These are phyloP conservation scores for Pangasius djambal DNA, from an alignment of 2,797 vertebrate species.

Conservation along the genomic window DNA sequence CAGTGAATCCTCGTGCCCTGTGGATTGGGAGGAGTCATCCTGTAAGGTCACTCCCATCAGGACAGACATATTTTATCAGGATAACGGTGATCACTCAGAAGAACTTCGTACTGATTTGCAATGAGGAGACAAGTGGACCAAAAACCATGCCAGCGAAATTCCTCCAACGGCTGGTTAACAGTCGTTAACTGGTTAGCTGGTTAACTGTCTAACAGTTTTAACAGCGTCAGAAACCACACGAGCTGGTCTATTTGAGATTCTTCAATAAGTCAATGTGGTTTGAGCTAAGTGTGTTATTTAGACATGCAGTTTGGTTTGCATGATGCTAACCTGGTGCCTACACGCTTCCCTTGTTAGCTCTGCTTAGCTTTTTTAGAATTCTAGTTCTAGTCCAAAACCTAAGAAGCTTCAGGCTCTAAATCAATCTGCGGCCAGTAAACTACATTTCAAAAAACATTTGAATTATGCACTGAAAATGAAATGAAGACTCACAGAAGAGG, in stretches of 20 bases:
- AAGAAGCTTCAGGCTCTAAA: background rate
- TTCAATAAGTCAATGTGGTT: background rate
- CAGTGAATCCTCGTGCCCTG: background rate
- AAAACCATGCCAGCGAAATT: background rate
- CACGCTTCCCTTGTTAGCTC: background rate
- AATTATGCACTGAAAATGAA: background rate
- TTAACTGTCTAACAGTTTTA: background rate
- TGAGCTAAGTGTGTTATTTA: background rate
- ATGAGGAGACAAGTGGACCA: background rate
- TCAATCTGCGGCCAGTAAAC: background rate
- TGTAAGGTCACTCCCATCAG: background rate
- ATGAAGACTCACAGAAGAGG: conserved; percentile 44
- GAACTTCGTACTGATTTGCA: background rate
- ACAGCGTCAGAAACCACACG: background rate
- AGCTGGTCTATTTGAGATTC: background rate
- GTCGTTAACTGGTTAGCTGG: no score
- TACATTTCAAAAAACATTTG: background rate
- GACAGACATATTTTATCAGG: background rate
- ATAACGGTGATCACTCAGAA: background rate
- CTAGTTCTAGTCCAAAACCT: background rate
- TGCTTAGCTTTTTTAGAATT: background rate
- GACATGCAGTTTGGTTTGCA: background rate
- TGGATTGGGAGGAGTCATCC: no score
- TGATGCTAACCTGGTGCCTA: background rate
- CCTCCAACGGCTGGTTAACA: no score